Conservation (phyloP, 2,888 invertebrate genomes). For the Parthenolecanium corni region DNA sequence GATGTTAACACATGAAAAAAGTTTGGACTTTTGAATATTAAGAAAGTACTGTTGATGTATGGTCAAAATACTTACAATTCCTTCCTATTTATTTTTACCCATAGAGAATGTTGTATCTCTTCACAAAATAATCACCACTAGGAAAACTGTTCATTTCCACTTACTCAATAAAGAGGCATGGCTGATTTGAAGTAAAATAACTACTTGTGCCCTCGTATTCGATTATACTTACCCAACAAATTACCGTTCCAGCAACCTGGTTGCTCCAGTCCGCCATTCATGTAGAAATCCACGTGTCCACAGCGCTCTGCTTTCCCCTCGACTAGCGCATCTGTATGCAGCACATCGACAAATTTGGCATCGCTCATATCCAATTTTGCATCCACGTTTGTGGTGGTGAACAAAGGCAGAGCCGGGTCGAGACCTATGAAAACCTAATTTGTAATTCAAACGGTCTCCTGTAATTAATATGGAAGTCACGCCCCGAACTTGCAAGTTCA, state of each 20-base stretch:
- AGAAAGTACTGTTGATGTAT: too few species aligned
- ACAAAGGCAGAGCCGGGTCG: slow-evolving; percentile 60
- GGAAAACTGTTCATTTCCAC: not conserved
- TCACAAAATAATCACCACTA: not conserved
- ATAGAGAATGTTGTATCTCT: too few species aligned
- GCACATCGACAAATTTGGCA: slow-evolving; percentile 56
- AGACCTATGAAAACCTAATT: too few species aligned
- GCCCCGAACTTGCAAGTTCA: too few species aligned
- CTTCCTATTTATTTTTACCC: too few species aligned
- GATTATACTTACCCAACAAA: slow-evolving; percentile 9
- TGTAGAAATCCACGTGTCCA: slow-evolving; percentile 60
- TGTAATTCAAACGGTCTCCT: too few species aligned
- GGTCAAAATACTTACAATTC: too few species aligned
- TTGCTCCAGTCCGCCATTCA: slow-evolving; percentile 57
- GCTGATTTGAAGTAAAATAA: too few species aligned
- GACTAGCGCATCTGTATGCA: slow-evolving; percentile 58
- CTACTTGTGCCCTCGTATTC: not conserved
- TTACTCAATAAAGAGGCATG: too few species aligned
- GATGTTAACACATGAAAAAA: too few species aligned
- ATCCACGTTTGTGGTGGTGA: slow-evolving; percentile 40
- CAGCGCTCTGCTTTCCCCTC: slow-evolving; percentile 53
- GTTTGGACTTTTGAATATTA: too few species aligned
- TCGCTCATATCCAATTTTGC: slow-evolving; percentile 52
- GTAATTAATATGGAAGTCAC: too few species aligned
- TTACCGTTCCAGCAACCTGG: slow-evolving; percentile 49